A percentile compares a stretch with the other conserved stretches of the same genome.
Evolutionary conservation across 37 sponge, comb jelly and placozoan genomes (phyloP).

Genomic region (Hexactinellida sp.): DNA sequence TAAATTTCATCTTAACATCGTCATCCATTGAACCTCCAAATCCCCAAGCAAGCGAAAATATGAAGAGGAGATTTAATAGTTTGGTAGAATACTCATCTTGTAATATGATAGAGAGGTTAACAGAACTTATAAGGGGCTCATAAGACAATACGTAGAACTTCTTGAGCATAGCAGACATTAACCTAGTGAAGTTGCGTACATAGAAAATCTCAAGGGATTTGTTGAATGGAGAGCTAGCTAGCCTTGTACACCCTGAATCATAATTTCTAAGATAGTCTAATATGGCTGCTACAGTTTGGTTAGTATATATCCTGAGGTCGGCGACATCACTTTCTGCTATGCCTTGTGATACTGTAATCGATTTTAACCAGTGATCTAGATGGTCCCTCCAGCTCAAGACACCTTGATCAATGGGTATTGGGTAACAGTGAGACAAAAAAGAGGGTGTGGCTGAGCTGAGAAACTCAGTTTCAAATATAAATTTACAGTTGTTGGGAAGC

Average conservation of each 20-base stretch:
- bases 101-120: background rate
- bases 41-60: constrained; percentile 15
- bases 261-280: background rate
- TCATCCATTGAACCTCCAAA: background rate
- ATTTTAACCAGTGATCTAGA: background rate
- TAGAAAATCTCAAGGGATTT: background rate
- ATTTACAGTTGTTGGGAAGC: background rate
- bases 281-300: background rate
- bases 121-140: background rate
- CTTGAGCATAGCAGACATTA: constrained; percentile 7
- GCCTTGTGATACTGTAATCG: background rate
- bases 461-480: background rate
- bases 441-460: background rate
- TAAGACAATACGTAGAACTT: background rate
- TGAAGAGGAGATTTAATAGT: background rate
- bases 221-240: background rate
- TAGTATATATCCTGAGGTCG: background rate
- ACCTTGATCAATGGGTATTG: background rate
- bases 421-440: background rate
- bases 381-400: background rate
- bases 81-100: background rate
- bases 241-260: background rate
- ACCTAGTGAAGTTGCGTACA: background rate
- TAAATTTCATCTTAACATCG: background rate
- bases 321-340: background rate